Base-by-base conservation (phyloP, 2,113 vertebrate genomes). In the Scomber japonicus region DNA sequence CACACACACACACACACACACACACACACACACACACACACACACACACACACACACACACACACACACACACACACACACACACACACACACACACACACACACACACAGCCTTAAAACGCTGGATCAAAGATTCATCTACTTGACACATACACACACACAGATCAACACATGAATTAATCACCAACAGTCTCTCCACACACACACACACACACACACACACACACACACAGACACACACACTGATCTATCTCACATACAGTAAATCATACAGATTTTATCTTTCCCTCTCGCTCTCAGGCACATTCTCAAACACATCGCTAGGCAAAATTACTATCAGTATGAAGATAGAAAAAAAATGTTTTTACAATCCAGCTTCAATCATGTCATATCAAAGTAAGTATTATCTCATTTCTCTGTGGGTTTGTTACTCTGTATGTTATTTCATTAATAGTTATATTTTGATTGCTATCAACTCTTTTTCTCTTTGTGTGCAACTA, bases 71-170 rank as follows among this genome's bases (percentile, higher is more conserved):
- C 55, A 24, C 56, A 60, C 63, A 64, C 59, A 82, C 71, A 77
- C 14, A 11, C 35, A 71, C 60, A 44, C 69, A 77, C 69, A 67
- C 53, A 46, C 53, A 67, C 61, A 61, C 50, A 57, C 65, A 61
- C 35, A 69, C 46, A 71, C 55, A 31, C 69, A 79, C 60, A 66
- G 55, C 48, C 64, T 66, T 67, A 63, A 83, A 85, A 82, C 71
- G 11, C 44, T 3, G 24, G 75, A 89, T 83, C 68, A 83, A 83
- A 88, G 83, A 88, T 91, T 85, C 31, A 81, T 87, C 67, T 78
- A 24, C 63, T 57, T 82, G 89, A 78, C 75, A 84, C 61, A 61
- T 7, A 55, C 56, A 67, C 71, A 69, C 54, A 65, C 40, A 44
- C 60, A 21, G 21, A 21, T 21, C 21, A 21, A 21, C 21, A 21